These are phyloP conservation scores for Cyprinus carpio DNA, from an alignment of 2,113 vertebrate genomes.

Conservation along the genomic window DNA sequence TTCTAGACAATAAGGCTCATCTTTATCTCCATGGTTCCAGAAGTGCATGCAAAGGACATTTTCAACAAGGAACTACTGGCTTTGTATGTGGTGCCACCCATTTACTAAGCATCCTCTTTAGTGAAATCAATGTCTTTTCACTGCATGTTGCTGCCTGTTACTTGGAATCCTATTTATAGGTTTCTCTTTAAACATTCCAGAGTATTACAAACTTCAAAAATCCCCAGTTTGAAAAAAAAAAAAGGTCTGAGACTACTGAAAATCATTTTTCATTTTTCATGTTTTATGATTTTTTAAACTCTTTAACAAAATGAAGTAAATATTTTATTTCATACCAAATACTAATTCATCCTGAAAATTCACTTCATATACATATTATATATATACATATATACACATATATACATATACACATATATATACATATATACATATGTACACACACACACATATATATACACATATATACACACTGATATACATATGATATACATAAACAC, in stretches of 20 bases:
- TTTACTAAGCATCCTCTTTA: slow-evolving; percentile 12
- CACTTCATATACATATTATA: no score
- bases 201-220: neutral
- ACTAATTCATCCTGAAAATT: neutral
- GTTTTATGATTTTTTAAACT: neutral
- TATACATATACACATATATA: no score
- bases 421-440: no score
- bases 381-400: no score
- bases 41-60: neutral
- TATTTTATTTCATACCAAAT: neutral
- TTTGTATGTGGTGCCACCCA: slow-evolving; percentile 44
- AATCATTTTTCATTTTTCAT: neutral
- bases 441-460: no score
- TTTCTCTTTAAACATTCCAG: neutral
- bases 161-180: neutral
- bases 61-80: neutral
- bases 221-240: neutral
- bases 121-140: neutral
- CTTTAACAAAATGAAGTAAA: no score
- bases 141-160: neutral
- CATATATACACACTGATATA: no score
- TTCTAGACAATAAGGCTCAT: neutral
- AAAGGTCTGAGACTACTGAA: neutral
- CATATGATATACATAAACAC: no score
- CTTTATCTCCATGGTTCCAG: slow-evolving; percentile 4